Evolutionary conservation across 2,797 vertebrate species (phyloP), one percentile per base, ranked within the genome.

Genomic region (Galago senegalensis): DNA sequence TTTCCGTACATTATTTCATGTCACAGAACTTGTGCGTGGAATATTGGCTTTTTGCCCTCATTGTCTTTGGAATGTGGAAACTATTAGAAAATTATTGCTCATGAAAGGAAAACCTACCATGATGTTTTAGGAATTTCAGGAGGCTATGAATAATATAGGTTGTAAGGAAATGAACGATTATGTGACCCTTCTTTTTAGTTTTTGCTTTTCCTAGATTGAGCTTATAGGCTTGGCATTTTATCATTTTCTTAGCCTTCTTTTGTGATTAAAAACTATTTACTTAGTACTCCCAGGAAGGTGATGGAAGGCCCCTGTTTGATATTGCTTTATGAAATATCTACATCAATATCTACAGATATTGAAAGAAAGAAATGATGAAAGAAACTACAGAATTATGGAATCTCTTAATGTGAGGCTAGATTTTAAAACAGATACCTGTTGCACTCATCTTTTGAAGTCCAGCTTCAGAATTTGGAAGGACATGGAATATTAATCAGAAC

Each of bases 61-160:
- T 95, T 97, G 95, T 97, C 81, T 97, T 69, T 79, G 76, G 70
- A 96, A 95, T 90, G 81, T 97, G 89, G 95, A 97, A 97, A 96
- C 49, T 87, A 46, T 95, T 93, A 96, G 73, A 97, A 97, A 90
- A 89, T 46, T 90, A 89, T 80, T 97, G 73, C 76, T 95, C 25
- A 29, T 84, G 79, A n/a, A 92, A 95, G 86, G 81, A 94, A 96
- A 95, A 92, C 6, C 56, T 72, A 80, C 80, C 76, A 58, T 58
- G n/a, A 58, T 93, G 73, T 91, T 83, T 95, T 82, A 93, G 81
- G 87, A 89, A 96, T 92, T 96, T 93, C 46, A 90, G 81, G 37
- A 87, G 79, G 16, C 21, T 80, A 20, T 92, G 91, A 94, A 92
- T 80, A 94, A 88, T 58, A 40, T 37, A 75, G 40, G 8, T 60